phyloP scores from a whole-genome alignment of 1,140 invertebrate species.

The Zaprionus africanus region DNA sequence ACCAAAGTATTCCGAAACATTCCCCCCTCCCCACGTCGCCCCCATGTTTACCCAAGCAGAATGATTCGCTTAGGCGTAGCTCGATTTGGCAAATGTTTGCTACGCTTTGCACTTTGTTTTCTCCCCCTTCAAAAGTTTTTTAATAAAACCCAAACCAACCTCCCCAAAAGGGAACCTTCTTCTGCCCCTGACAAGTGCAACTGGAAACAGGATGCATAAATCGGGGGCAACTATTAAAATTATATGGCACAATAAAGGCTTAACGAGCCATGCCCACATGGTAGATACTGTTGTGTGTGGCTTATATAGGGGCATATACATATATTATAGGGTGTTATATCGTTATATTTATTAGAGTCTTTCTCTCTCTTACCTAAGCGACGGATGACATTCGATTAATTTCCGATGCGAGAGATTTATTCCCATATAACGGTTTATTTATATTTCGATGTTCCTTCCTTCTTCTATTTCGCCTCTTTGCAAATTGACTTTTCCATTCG shows the following conservation, averaged over 20 bases:
- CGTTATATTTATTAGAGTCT: not conserved
- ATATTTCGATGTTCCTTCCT: not conserved
- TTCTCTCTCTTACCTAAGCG: not conserved
- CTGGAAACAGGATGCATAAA: not conserved
- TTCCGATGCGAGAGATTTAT: conserved; percentile 9
- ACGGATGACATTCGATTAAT: not conserved
- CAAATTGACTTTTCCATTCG: conserved; percentile 4
- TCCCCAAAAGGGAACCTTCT: not conserved
- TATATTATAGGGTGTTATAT: not conserved
- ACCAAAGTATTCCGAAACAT: not conserved
- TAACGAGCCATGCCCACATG: conserved; percentile 2
- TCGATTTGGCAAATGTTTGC: conserved; percentile 7
- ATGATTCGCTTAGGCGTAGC: not conserved
- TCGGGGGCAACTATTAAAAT: conserved; percentile 13
- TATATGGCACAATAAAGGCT: conserved; percentile 22
- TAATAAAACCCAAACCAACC: not conserved
- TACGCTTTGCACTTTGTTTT: not conserved
- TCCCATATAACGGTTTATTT: not conserved
- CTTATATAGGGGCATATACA: not conserved
- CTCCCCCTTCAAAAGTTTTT: not conserved
- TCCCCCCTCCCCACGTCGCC: not conserved
- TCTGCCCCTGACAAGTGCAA: not conserved
- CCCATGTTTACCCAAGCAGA: not conserved
- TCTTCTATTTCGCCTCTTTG: not conserved
- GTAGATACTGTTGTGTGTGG: not conserved